Base-by-base conservation (phyloP, 2,797 vertebrate genomes). In the Acanthopagrus latus region DNA sequence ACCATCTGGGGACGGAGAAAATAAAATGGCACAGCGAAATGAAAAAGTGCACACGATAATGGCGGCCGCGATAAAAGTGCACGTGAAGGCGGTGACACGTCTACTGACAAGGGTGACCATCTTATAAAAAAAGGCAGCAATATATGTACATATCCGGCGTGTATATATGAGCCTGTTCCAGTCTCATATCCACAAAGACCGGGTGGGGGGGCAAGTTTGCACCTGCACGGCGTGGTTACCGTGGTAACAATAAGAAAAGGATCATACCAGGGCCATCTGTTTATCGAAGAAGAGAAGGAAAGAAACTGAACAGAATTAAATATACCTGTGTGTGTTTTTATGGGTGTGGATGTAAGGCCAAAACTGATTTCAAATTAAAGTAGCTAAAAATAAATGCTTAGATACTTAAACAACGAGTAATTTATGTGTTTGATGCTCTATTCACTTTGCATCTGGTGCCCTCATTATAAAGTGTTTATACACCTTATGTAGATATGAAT, bases 141-240 rank as follows among this genome's bases (percentile, higher is more conserved):
- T 68, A 67, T 67, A 23, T 64, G 12, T 65, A 64, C 50, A 73
- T 27, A 69, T 66, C 23, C 41, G 33, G 7, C 1, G 33, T 68
- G 21, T 62, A 13, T 65, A 51, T 82, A 68, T 69, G 80, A 82
- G 74, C 41, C 60, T 51, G 21, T 56, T 68, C 56, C 50, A 76
- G 52, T 51, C 47, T 87, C 81, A 86, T 76, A 88, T 89, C 71
- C 56, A 73, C 51, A 6, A 48, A 80, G 78, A 88, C 66, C 71
- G 47, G 38, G 86, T 38, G 86, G 75, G 80, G 86, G 89, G 57
- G 71, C 66, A 87, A 58, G 80, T 85, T 91, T 92, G 71, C 83
- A 84, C 83, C 82, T 87, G 78, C 81, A 86, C 81, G 33, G 77
- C 80, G 82, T 77, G 86, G 94, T 94, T 90, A 78, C 93, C 91